These are phyloP conservation scores for Protodeltote pygarga DNA, from an alignment of 2,888 invertebrate species.

Conservation along the genomic window DNA sequence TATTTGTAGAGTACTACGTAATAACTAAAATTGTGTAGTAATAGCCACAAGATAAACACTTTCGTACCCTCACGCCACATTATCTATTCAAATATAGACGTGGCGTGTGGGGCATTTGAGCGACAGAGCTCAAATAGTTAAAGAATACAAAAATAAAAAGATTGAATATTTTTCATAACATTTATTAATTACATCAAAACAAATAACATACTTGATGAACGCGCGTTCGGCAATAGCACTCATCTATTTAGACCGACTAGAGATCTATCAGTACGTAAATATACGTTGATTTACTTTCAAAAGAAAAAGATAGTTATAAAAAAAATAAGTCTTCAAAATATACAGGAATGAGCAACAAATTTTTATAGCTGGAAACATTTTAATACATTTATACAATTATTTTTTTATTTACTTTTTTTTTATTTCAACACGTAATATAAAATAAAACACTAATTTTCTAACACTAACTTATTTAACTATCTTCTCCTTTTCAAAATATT, in stretches of 20 bases:
- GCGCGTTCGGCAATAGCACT: constrained; percentile 80
- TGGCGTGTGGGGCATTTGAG: neutral
- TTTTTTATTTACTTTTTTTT: constrained; percentile 1
- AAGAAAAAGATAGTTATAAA: constrained; percentile 40
- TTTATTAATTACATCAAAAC: constrained; percentile 86
- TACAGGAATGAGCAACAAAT: constrained; percentile 37
- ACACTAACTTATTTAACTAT: constrained; percentile 25
- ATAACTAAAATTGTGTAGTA: no score
- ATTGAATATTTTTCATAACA: constrained; percentile 77
- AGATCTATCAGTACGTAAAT: constrained; percentile 64
- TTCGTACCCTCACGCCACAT: no score
- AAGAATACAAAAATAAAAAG: constrained; percentile 29
- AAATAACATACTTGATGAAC: constrained; percentile 82
- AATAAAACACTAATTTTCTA: constrained; percentile 13
- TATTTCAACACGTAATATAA: constrained; percentile 17
- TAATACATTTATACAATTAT: constrained; percentile 1
- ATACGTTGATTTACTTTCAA: constrained; percentile 39
- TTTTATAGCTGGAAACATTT: constrained; percentile 7
- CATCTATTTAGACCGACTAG: constrained; percentile 80
- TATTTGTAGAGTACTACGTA: no score
- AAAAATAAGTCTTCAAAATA: constrained; percentile 36
- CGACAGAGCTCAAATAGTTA: neutral
- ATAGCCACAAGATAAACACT: no score
- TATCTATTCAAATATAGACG: no score
- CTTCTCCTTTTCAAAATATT: constrained; percentile 32